Conservation (phyloP, 1,140 invertebrate species). For the Drosophila nannoptera region DNA sequence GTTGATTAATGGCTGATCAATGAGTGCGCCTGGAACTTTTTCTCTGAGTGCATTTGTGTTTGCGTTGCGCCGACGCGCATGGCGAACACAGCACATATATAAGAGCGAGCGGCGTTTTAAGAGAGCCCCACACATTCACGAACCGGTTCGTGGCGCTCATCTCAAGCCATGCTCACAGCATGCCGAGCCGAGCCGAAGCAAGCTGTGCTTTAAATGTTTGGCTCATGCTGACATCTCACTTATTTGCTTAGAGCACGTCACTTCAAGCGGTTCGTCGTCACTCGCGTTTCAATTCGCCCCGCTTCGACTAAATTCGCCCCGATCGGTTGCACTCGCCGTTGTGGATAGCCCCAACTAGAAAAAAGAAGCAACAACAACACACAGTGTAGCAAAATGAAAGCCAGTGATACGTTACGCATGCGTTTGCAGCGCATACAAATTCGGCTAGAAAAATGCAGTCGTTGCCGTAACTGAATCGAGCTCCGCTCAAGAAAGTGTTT, state of each 20-base stretch:
- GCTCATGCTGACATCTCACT: conserved; percentile 26
- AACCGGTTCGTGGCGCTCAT: conserved; percentile 39
- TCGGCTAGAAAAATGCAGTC: conserved; percentile 32
- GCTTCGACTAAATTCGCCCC: conserved; percentile 1
- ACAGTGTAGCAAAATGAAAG: conserved; percentile 64
- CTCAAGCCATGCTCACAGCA: conserved; percentile 5
- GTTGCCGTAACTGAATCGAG: conserved; percentile 23
- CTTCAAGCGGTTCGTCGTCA: conserved; percentile 39
- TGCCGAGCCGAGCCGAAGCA: not conserved
- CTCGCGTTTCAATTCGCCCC: conserved; percentile 4
- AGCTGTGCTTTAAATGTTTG: conserved; percentile 59
- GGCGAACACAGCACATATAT: conserved; percentile 27
- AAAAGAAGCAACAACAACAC: conserved; percentile 8
- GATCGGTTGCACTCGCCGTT: conserved; percentile 28
- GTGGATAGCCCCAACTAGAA: conserved; percentile 16
- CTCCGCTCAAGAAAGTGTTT: conserved; percentile 53
- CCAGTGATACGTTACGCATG: conserved; percentile 66
- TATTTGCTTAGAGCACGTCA: conserved; percentile 61
- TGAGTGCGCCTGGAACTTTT: too few relatives aligned
- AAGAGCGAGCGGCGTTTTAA: conserved; percentile 4
- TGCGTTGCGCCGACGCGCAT: conserved; percentile 6
- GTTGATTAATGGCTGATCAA: too few relatives aligned
- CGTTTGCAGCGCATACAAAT: conserved; percentile 57
- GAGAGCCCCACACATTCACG: conserved; percentile 3
- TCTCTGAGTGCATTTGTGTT: conserved; percentile 16